Percentiles rank a stretch among this genome's conserved stretches.
Evolutionary conservation across 2,888 invertebrate genomes (phyloP).

Genomic region (Leptopilina myrica): DNA sequence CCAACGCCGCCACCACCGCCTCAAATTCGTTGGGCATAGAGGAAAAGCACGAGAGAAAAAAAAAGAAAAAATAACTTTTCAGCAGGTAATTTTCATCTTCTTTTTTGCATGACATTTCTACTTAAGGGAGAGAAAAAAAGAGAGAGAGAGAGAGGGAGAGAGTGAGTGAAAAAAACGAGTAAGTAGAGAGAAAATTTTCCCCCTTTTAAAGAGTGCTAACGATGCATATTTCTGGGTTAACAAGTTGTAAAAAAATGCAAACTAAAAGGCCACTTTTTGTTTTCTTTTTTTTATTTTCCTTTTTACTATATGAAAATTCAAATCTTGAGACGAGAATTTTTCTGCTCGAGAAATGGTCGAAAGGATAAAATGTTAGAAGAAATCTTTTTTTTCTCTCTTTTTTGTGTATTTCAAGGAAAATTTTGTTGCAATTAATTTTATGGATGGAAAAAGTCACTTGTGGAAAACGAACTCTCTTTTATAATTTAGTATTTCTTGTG

Average conservation of each 20-base stretch:
- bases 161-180: background rate
- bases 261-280: too few species aligned
- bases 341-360: too few species aligned
- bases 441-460: too few species aligned
- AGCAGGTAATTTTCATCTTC: conserved; percentile 53
- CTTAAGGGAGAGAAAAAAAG: background rate
- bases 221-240: conserved; percentile 24
- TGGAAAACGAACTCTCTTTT: background rate
- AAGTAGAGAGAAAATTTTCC: background rate
- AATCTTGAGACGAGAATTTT: background rate
- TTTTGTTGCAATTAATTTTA: too few species aligned
- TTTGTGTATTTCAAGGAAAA: too few species aligned
- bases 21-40: conserved; percentile 86
- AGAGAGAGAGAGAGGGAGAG: background rate
- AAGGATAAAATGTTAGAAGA: too few species aligned
- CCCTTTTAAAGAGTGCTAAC: background rate
- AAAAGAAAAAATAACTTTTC: conserved; percentile 47
- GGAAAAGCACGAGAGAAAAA: conserved; percentile 14
- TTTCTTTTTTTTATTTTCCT: background rate
- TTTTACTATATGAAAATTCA: conserved; percentile 12
- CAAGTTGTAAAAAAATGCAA: conserved; percentile 14
- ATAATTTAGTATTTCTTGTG: background rate
- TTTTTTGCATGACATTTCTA: conserved; percentile 19
- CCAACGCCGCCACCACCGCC: conserved; percentile 68
- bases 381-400: too few species aligned